phyloP scores from a whole-genome alignment of 2,888 invertebrate genomes.

The Scaptomyza polygonia region DNA sequence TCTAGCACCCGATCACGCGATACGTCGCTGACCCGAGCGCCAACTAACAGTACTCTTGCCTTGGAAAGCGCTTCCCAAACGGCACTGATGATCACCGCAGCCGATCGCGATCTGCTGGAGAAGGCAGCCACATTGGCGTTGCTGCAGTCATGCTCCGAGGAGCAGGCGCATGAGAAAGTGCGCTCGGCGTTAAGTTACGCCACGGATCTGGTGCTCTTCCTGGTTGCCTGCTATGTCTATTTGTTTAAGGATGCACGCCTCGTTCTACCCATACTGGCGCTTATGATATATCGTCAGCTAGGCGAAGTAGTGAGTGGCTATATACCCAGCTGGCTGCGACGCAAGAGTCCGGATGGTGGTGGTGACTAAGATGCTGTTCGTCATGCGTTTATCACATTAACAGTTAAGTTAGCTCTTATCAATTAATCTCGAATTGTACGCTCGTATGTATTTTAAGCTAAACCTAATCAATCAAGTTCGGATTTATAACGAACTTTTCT shows the following conservation, averaged over 20 bases:
- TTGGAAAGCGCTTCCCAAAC: conserved; percentile 44
- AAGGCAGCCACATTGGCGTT: conserved; percentile 81
- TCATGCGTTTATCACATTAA: conserved; percentile 75
- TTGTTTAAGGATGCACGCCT: conserved; percentile 91
- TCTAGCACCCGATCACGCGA: conserved; percentile 83
- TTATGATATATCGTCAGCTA: conserved; percentile 91
- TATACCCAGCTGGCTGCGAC: conserved; percentile 87
- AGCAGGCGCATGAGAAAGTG: conserved; percentile 88
- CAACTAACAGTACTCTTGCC: not conserved
- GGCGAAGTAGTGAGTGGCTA: conserved; percentile 87
- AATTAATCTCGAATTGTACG: conserved; percentile 54
- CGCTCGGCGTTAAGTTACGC: conserved; percentile 89
- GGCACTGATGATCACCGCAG: conserved; percentile 49
- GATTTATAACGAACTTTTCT: conserved; percentile 37
- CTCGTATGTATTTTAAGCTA: conserved; percentile 57
- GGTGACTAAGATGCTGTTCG: conserved; percentile 13
- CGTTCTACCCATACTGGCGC: conserved; percentile 90
- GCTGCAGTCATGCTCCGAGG: conserved; percentile 60
- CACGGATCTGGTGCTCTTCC: conserved; percentile 90
- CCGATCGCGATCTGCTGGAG: conserved; percentile 56
- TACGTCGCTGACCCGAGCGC: conserved; percentile 72
- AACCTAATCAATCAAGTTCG: conserved; percentile 44
- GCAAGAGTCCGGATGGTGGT: conserved; percentile 75
- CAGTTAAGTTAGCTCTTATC: conserved; percentile 72
- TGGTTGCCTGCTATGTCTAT: conserved; percentile 92